Base-by-base conservation (phyloP, 2,888 invertebrate genomes). In the Drosophila acutilabella region DNA sequence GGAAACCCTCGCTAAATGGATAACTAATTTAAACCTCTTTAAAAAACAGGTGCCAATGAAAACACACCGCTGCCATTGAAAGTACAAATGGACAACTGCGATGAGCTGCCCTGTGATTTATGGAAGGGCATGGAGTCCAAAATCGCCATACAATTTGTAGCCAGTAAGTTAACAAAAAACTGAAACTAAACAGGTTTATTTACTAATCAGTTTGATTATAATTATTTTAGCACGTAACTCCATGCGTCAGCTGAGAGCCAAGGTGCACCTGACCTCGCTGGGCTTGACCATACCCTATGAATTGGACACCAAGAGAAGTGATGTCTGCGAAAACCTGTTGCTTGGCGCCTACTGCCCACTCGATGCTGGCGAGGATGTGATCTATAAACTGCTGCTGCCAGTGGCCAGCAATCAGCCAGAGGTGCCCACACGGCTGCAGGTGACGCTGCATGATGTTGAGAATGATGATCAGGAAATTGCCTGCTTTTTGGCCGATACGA, bases 281-380 rank as follows among this genome's bases (percentile, higher is more conserved):
- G 90, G 91, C 10, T 58, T 77, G 13, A 67, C 75, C 3, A 71
- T 90, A 47, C 88, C 90, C 33, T 78, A 62, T 52, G 84, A 78
- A 14, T 50, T 91, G 73, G 77, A 69, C 0, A 65, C 81, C 0
- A 69, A 82, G 20, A 76, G 86, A 1, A 83, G 74, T 30, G 70
- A 92, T 78, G 91, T 91, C 3, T 93, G 93, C 70, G 42, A 71
- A 2, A 88, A 91, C 74, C 77, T 92, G 0, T 16, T 92, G 51
- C 83, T 88, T 48, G 91, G 83, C 6, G 91, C 90, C 57, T 88
- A 90, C 33, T 93, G 93, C 65, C 93, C 93, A 0, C 62, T 93
- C 26, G 86, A 91, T 53, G 78, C 74, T 6, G 88, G 80, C 2
- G 92, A 93, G 64, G 90, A 91, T 83, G 91, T 89, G 38, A 90